Evolutionary conservation across 2,797 vertebrate genomes (phyloP).

Genomic region (Zalophus californianus): DNA sequence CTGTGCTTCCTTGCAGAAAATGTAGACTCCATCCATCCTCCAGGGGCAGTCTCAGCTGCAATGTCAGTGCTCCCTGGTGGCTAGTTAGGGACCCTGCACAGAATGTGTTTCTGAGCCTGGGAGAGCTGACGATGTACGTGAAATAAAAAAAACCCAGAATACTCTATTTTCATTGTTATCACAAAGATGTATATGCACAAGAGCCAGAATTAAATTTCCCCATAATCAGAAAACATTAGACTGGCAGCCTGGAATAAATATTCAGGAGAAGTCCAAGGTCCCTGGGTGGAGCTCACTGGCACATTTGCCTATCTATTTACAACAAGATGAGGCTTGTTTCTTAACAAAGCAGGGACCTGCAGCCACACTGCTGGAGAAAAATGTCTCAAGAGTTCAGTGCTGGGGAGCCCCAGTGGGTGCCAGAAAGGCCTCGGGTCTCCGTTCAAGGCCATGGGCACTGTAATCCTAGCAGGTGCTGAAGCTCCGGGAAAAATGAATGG

Average conservation of each 20-base stretch:
- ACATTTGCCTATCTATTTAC: not conserved
- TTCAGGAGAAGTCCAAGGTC: not conserved
- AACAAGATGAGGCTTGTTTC: not conserved
- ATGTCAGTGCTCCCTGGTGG: not conserved
- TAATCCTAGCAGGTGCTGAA: fast-evolving
- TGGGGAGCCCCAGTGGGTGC: fast-evolving
- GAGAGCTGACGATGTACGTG: not conserved
- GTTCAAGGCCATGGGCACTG: not conserved
- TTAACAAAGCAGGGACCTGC: not conserved
- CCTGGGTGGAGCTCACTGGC: not conserved
- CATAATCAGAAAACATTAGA: not conserved
- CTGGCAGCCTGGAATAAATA: not conserved
- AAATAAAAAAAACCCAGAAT: not conserved
- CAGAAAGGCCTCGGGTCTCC: not conserved
- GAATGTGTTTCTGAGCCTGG: not conserved
- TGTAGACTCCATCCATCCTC: not conserved
- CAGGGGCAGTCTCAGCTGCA: fast-evolving
- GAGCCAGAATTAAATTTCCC: not conserved
- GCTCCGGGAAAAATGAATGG: not conserved
- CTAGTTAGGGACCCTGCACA: not conserved
- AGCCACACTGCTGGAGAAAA: not conserved
- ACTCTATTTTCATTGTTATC: not conserved
- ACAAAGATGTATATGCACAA: not conserved
- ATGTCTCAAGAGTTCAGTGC: fast-evolving
- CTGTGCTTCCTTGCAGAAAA: not conserved